Evolutionary conservation across 2,888 invertebrate genomes (phyloP).

Genomic region (Tupiocoris notatus): DNA sequence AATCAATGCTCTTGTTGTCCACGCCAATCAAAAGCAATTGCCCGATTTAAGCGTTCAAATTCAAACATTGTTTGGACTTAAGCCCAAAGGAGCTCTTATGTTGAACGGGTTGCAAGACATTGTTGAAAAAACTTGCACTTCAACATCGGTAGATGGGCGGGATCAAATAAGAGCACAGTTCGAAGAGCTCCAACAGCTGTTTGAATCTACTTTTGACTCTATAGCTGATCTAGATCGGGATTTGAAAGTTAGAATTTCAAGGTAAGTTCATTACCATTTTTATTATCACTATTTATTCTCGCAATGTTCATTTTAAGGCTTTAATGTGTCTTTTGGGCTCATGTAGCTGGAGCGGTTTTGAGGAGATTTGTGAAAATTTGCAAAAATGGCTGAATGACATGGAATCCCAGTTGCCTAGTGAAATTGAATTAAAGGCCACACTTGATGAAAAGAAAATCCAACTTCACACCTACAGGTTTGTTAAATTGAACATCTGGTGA

Average conservation of each 20-base stretch:
- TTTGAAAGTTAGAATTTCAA: constrained; percentile 76
- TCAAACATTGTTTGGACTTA: constrained; percentile 72
- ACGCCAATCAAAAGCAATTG: constrained; percentile 57
- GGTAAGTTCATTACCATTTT: constrained; percentile 49
- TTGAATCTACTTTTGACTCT: constrained; percentile 78
- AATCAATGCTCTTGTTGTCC: constrained; percentile 41
- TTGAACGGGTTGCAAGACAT: constrained; percentile 82
- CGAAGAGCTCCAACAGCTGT: constrained; percentile 77
- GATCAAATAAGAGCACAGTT: constrained; percentile 69
- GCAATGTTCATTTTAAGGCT: neutral
- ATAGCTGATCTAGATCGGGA: constrained; percentile 75
- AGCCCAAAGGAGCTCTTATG: constrained; percentile 69
- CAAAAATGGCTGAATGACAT: constrained; percentile 75
- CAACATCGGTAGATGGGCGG: constrained; percentile 67
- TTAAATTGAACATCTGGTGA: too few species aligned
- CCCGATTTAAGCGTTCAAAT: constrained; percentile 67
- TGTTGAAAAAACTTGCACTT: constrained; percentile 83
- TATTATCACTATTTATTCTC: neutral
- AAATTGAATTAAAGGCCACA: constrained; percentile 78
- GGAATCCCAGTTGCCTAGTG: constrained; percentile 71
- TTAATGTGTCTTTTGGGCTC: neutral
- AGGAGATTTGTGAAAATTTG: constrained; percentile 77
- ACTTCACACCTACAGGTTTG: constrained; percentile 71
- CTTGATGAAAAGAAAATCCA: constrained; percentile 89
- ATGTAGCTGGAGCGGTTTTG: constrained; percentile 80